Percentiles rank a stretch among this genome's conserved stretches.
These are phyloP conservation scores for Cirrhinus molitorella DNA, from an alignment of 2,797 vertebrate genomes.

Conservation along the genomic window DNA sequence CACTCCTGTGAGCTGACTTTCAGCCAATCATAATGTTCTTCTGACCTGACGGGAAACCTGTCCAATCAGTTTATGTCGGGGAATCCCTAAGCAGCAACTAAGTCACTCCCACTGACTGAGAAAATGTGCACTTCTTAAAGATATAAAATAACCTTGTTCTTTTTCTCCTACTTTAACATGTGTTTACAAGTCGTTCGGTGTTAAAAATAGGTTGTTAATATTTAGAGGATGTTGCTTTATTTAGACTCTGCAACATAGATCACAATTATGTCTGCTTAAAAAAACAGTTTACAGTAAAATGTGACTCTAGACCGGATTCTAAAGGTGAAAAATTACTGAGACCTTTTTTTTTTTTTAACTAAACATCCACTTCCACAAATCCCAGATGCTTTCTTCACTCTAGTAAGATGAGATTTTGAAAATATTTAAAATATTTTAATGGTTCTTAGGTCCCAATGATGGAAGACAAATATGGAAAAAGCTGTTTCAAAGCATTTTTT, in stretches of 20 bases:
- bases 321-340: neutral
- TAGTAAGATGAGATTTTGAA: neutral
- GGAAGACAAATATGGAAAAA: neutral
- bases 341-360: too few relatives aligned
- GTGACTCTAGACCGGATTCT: neutral
- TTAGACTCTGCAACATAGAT: neutral
- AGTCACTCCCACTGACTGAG: conserved; percentile 49
- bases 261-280: conserved; percentile 12
- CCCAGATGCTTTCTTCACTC: conserved; percentile 14
- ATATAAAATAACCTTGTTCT: conserved; percentile 39
- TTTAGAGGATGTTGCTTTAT: conserved; percentile 34
- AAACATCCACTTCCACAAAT: conserved; percentile 10
- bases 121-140: conserved; percentile 54
- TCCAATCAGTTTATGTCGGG: conserved; percentile 64
- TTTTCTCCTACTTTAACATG: conserved; percentile 10
- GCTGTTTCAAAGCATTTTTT: conserved; percentile 1
- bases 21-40: conserved; percentile 66
- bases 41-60: conserved; percentile 58
- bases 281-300: conserved; percentile 10
- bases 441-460: neutral
- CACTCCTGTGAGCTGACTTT: conserved; percentile 55
- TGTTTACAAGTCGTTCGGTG: conserved; percentile 7
- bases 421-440: neutral
- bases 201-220: conserved; percentile 48
- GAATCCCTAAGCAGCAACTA: conserved; percentile 62